Base-by-base conservation (phyloP, 2,888 invertebrate species). In the Dasysyrphus albostriatus region DNA sequence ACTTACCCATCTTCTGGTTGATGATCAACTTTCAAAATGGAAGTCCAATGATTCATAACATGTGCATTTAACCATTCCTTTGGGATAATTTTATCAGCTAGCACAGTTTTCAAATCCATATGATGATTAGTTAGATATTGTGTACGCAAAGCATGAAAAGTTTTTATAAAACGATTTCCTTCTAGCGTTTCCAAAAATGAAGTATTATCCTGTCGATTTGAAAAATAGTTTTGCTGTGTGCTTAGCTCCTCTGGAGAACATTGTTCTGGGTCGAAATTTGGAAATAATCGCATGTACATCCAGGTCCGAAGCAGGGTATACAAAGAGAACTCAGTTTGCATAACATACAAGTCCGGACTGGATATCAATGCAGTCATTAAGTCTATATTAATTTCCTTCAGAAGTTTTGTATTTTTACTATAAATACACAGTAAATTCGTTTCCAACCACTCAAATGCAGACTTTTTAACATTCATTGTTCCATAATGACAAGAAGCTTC, bases 281-380 rank as follows among this genome's bases (percentile, higher is more conserved):
- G 93, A 91, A 94, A 93, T 61, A 94, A 89, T 82, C 93, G 93
- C 61, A 95, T 89, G 89, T 94, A 95, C 89, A 95, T 93, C 96
- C 96, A 96, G 89, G 94, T 94, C 89, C 96, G 94, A 24, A 96
- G 91, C 90, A 96, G 92, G 63, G 95, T 94, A 89, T 96, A 96
- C 51, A 96, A 92, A 42, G 96, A 95, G 91, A 96, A 96, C 92
- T 96, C 96, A 0, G 96, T 96, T 92, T 96, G 96, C 93, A 96
- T 94, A 2, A 96, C 96, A 90, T 95, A 95, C 80, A 96, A 93
- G 89, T 95, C 94, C 0, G 95, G 94, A 90, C 95, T 95, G 12
- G 93, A 92, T 34, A 96, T 94, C 37, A 96, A 91, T 49, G 94
- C 93, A 4, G 93, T 93, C 95, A 96, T 95, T 83, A 96, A 90